Conservation (phyloP, 2,888 invertebrate genomes). For the Antheraea assamensis region DNA sequence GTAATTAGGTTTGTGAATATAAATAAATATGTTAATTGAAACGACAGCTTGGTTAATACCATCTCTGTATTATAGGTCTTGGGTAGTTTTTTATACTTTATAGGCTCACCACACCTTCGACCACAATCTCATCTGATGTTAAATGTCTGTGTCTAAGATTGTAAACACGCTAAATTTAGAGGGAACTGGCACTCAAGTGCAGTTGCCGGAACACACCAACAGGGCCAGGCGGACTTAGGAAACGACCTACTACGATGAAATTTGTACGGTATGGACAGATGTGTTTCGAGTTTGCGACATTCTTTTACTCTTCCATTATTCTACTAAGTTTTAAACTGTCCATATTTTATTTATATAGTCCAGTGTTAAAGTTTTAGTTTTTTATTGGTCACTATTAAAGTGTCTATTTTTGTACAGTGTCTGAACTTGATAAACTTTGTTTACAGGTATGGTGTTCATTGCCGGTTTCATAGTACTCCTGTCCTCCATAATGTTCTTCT, state of each 20-base stretch:
- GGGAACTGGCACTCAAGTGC: too few relatives aligned
- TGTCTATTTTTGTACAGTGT: not conserved
- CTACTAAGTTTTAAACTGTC: too few relatives aligned
- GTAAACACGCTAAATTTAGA: too few relatives aligned
- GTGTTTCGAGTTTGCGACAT: too few relatives aligned
- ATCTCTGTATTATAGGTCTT: not conserved
- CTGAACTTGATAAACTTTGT: conserved; percentile 17
- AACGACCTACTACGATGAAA: too few relatives aligned
- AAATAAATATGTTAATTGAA: not conserved
- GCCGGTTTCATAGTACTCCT: conserved; percentile 91
- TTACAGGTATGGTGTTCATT: conserved; percentile 91
- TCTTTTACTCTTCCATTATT: too few relatives aligned
- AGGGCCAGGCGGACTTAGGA: too few relatives aligned
- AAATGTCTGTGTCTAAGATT: too few relatives aligned
- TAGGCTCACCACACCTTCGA: too few relatives aligned
- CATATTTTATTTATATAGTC: not conserved
- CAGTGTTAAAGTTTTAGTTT: not conserved
- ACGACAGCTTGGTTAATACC: not conserved
- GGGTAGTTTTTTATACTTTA: not conserved
- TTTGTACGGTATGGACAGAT: too few relatives aligned
- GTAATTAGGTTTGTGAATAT: not conserved
- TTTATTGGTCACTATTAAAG: not conserved
- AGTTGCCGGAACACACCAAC: too few relatives aligned
- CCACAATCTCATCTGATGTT: too few relatives aligned
- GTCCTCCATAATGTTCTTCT: conserved; percentile 94